These are phyloP conservation scores for Charaxes varanes DNA, from an alignment of 1,140 invertebrate genomes.

Conservation along the genomic window DNA sequence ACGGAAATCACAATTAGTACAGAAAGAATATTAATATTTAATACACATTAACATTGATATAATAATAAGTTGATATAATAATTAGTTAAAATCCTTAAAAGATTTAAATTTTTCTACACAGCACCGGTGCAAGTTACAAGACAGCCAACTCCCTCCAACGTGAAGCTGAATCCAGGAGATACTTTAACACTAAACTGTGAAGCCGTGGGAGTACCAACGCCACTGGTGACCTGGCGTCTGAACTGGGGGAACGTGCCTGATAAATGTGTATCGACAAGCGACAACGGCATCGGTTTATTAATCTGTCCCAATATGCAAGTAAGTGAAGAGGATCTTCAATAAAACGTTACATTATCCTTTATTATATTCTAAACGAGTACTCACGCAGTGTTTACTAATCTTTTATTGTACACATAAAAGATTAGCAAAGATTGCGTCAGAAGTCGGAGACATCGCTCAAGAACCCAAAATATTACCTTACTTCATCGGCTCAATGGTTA, in stretches of 20 bases:
- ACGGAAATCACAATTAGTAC: too few relatives aligned
- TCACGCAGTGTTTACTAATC: too few relatives aligned
- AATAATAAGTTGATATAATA: not conserved
- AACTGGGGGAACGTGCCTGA: slow-evolving; percentile 97
- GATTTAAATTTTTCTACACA: slow-evolving; percentile 17
- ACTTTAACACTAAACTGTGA: slow-evolving; percentile 87
- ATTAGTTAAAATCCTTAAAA: too few relatives aligned
- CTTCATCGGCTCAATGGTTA: too few relatives aligned
- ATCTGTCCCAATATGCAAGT: slow-evolving; percentile 85
- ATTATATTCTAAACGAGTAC: too few relatives aligned
- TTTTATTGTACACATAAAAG: too few relatives aligned
- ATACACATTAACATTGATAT: too few relatives aligned
- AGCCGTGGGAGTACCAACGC: slow-evolving; percentile 91
- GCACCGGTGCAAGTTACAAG: slow-evolving; percentile 44
- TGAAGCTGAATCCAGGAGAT: slow-evolving; percentile 81
- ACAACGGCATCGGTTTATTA: slow-evolving; percentile 87
- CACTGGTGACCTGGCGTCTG: slow-evolving; percentile 94
- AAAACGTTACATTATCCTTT: too few relatives aligned
- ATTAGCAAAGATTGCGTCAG: too few relatives aligned
- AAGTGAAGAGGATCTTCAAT: not conserved
- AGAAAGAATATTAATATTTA: too few relatives aligned
- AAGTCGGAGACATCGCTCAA: too few relatives aligned
- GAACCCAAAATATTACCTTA: too few relatives aligned
- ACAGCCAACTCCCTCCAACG: slow-evolving; percentile 80
- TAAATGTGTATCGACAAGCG: slow-evolving; percentile 85